phyloP scores from a whole-genome alignment of 1,140 invertebrate genomes.

The Drosophila virilis region DNA sequence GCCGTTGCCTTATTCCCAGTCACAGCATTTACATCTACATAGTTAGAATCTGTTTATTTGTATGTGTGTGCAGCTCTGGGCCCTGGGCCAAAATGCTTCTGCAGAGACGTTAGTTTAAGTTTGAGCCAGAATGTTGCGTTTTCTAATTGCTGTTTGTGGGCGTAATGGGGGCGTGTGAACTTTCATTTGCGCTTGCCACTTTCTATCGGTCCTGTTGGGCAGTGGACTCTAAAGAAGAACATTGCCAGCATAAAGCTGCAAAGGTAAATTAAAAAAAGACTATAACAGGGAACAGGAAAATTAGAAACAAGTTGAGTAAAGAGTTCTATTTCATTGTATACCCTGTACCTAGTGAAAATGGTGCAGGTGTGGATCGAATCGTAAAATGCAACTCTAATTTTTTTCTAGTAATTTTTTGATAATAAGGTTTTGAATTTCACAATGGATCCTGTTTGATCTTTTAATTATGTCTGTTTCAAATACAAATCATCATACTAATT shows the following conservation, averaged over 20 bases:
- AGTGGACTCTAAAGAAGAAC: constrained; percentile 1
- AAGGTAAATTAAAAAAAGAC: constrained; percentile 22
- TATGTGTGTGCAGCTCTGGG: constrained; percentile 47
- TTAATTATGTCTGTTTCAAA: too few relatives aligned
- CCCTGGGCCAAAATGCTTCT: constrained; percentile 55
- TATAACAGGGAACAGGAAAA: not conserved
- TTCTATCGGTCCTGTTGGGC: not conserved
- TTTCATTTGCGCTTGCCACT: constrained; percentile 29
- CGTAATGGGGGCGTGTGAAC: constrained; percentile 28
- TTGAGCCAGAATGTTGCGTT: constrained; percentile 41
- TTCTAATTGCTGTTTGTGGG: constrained; percentile 61
- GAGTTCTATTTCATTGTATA: too few relatives aligned
- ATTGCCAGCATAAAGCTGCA: constrained; percentile 7
- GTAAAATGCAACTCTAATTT: too few relatives aligned
- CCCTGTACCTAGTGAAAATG: not conserved
- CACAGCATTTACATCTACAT: constrained; percentile 46
- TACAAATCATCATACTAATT: too few relatives aligned
- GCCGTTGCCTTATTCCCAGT: constrained; percentile 45
- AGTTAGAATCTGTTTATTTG: not conserved
- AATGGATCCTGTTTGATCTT: too few relatives aligned
- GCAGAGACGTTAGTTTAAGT: constrained; percentile 36
- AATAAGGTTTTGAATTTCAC: too few relatives aligned
- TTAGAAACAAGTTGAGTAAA: not conserved
- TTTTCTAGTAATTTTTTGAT: too few relatives aligned
- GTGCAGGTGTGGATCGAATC: too few relatives aligned